phyloP scores from a whole-genome alignment of 2,113 vertebrate genomes.

The Proterorhinus semilunaris region DNA sequence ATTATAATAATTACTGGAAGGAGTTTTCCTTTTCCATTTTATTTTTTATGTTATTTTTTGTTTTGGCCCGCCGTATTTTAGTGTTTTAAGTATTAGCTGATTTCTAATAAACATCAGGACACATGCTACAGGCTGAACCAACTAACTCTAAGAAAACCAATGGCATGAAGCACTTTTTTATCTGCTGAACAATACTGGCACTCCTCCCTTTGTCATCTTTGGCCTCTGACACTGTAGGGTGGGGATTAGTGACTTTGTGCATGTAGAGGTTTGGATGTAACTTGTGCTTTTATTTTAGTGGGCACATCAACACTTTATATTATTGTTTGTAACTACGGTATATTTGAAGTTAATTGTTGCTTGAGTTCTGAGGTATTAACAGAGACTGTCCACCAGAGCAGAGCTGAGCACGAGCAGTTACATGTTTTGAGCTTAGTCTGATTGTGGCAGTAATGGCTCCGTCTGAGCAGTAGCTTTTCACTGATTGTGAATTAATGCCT shows the following conservation, averaged over 20 bases:
- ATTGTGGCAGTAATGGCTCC: conserved; percentile 32
- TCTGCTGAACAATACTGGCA: neutral
- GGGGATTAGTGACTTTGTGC: conserved; percentile 10
- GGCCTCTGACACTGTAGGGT: neutral
- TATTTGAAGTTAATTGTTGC: conserved; percentile 13
- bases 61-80: neutral
- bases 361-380: conserved; percentile 27
- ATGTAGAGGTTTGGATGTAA: conserved; percentile 18
- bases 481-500: conserved; percentile 14
- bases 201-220: conserved; percentile 3
- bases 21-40: conserved; percentile 12
- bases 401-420: conserved; percentile 21
- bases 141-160: neutral
- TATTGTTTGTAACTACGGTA: neutral
- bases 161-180: neutral
- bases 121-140: conserved; percentile 1
- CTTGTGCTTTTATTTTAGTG: conserved; percentile 45
- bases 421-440: conserved; percentile 21
- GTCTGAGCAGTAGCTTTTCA: conserved; percentile 28
- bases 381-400: conserved; percentile 16
- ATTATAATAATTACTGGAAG: conserved; percentile 4
- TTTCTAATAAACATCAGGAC: conserved; percentile 9
- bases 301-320: conserved; percentile 12
- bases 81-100: conserved; percentile 4
- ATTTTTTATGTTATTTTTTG: conserved; percentile 13